Base-by-base conservation (phyloP, 2,797 vertebrate species). In the Trematomus bernacchii region DNA sequence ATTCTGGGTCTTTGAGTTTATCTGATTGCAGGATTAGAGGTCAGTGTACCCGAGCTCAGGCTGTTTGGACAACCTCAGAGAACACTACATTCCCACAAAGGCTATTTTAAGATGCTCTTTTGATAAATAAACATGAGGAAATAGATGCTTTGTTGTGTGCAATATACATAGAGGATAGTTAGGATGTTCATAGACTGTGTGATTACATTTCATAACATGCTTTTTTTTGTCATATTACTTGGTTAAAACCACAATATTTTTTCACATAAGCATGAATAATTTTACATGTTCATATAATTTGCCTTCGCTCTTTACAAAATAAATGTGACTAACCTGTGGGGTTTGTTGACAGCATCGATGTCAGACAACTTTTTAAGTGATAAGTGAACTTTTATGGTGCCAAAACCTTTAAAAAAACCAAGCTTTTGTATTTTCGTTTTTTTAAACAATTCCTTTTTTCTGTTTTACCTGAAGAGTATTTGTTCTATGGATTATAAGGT, bases 1-100 rank as follows among this genome's bases (percentile, higher is more conserved):
- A 82, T 76, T 77, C 68, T 78, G 82, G 83, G 67, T 67, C 46
- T 87, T 80, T 64, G 73, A 81, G 76, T 79, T 85, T 66, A 65
- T 82, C 63, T 88, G 66, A 71, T 52, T n/a, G 50, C 55, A 71
- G 71, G 73, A 6, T 40, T 16, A 55, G 27, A 71, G 77, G 88
- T 87, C 79, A 82, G 65, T 13, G 82, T n/a, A 37, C 48, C 78
- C 73, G 54, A 79, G 64, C 71, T 65, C 1, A 2, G 42, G 46
- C 60, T 83, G 68, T 74, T 76, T 72, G 65, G 44, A 68, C 8
- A 74, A 64, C 71, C 53, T 65, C 15, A 71, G 64, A 59, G 47
- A 3, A 15, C 18, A 33, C 1, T 44, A 40, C 5, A 2, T 47
- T 23, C 51, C 37, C 10, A 13, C 57, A 47, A 52, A 6, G 74